Base-by-base conservation (phyloP, 2,888 invertebrate genomes). In the Siphlonurus alternatus region DNA sequence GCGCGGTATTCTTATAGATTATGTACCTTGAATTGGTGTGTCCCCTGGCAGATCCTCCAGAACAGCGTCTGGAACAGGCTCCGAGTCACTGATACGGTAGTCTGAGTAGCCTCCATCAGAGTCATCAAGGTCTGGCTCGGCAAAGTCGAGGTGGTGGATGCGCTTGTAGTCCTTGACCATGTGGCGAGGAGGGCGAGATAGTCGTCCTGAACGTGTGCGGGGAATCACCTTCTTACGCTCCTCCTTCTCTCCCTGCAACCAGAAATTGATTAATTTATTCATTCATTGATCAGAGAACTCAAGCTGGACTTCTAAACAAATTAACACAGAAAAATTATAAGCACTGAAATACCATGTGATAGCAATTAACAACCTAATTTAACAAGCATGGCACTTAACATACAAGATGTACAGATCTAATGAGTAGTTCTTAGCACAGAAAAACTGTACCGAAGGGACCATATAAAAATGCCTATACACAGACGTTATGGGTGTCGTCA, bases 141-240 rank as follows among this genome's bases (percentile, higher is more conserved):
- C 76, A 69, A 80, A 79, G 68, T 81, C 81, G 56, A 79, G 70
- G 64, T 78, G 79, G 70, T 81, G 80, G 63, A 82, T 74, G 65
- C 80, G 78, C 68, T 81, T 82, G 70, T 82, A 82, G 71, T 82
- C 82, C 66, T 80, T 79, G 20, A 82, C 78, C 79, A 83, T 81
- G 69, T 82, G 81, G 56, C 79, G 76, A 0, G 83, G 83, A 0
- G 83, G 83, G 63, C 81, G 77, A 1, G 81, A 82, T 25, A 83
- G 75, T 61, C 83, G 75, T 0, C 80, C 79, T 15, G 79, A 82
- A 65, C 83, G 73, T 19, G 82, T 82, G 63, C 81, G 74, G 1
- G 80, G 79, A 24, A 76, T 65, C 56, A 74, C 73, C 65, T 75
- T 75, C 67, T 77, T 77, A 65, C 72, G 71, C 18, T 76, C 76